phyloP scores from a whole-genome alignment of 2,113 vertebrate species.

The Gopherus flavomarginatus region DNA sequence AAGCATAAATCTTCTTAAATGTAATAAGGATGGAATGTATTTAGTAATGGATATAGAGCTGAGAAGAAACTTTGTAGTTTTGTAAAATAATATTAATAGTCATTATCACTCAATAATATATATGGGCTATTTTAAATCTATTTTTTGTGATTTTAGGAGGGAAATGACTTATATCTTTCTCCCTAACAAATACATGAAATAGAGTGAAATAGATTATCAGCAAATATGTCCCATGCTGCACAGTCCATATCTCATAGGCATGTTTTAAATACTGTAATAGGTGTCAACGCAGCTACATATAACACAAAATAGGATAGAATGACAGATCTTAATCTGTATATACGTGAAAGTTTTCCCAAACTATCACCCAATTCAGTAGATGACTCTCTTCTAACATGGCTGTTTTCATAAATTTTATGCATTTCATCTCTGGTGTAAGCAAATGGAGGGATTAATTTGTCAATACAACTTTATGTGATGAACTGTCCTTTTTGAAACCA shows the following conservation, averaged over 20 bases:
- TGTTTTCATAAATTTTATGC: neutral
- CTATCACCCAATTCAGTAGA: neutral
- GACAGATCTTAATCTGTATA: neutral
- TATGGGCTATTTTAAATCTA: neutral
- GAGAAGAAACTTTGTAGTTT: neutral
- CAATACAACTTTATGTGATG: neutral
- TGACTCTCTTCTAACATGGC: neutral
- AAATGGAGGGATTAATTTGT: neutral
- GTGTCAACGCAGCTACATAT: neutral
- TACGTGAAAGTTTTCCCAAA: neutral
- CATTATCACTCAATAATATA: neutral
- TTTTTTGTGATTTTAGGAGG: neutral
- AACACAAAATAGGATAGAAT: neutral
- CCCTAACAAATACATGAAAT: neutral
- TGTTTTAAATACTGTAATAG: neutral
- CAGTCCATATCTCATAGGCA: neutral
- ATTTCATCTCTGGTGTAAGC: neutral
- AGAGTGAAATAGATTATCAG: neutral
- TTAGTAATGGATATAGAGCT: neutral
- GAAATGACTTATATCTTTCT: neutral
- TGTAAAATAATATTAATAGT: neutral
- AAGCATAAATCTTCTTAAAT: neutral
- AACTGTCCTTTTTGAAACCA: neutral
- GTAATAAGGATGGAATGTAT: neutral
- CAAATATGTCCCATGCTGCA: neutral